phyloP scores from a whole-genome alignment of 1,140 invertebrate species.

The Diuraphis noxia region DNA sequence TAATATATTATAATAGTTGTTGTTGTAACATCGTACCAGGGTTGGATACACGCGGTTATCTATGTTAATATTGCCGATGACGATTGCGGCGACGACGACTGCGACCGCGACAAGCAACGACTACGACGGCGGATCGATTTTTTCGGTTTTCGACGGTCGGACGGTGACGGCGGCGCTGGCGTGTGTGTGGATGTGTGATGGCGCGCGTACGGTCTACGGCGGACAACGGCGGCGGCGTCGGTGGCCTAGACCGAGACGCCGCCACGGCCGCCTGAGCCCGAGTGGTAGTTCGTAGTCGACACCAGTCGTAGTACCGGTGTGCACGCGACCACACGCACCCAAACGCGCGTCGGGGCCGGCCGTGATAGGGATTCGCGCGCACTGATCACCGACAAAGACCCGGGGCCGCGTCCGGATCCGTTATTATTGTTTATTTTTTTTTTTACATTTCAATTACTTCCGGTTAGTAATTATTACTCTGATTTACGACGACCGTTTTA shows the following conservation, averaged over 20 bases:
- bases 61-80: neutral
- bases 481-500: neutral
- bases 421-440: neutral
- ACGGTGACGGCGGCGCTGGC: neutral
- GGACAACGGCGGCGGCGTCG: neutral
- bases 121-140: neutral
- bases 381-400: too few species aligned
- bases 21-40: too few species aligned
- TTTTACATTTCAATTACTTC: neutral
- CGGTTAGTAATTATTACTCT: neutral
- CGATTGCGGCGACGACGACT: neutral
- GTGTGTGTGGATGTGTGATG: neutral
- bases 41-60: neutral
- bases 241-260: neutral
- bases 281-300: too few species aligned
- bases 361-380: neutral
- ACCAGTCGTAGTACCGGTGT: constrained; percentile 10
- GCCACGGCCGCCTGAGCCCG: neutral
- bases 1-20: too few species aligned
- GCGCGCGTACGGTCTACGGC: neutral
- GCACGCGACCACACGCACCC: constrained; percentile 9
- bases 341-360: neutral
- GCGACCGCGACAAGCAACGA: neutral
- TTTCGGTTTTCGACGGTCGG: neutral
- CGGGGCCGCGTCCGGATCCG: neutral